Evolutionary conservation across 2,113 vertebrate species (phyloP), one percentile per base, ranked within the genome.

Genomic region (Mormyrus iriodes): DNA sequence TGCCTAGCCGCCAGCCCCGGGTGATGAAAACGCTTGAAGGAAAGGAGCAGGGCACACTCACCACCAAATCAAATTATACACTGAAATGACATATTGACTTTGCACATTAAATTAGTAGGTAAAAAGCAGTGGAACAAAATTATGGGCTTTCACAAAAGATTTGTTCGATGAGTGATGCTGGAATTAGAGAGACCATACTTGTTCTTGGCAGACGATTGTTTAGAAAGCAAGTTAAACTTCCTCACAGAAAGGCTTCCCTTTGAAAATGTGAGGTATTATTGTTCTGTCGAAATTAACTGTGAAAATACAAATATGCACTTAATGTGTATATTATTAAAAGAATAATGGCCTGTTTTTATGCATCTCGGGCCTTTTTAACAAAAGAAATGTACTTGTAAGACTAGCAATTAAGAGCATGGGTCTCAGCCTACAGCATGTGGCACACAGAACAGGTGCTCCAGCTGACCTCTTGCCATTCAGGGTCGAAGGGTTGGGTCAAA

Each of bases 31-130:
- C 85, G 87, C 19, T 46, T 31, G 84, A 42, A 51, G 88, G 58
- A 69, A 85, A 42, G 58, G 86, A 90, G 84, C 88, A 39, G 13
- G 35, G 53, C 24, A 15, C 46, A 89, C 92, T 92, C 89, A 90
- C 85, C 82, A 84, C 91, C 88, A 91, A 93, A 94, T 93, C 86
- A 87, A 89, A 92, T 93, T 92, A 93, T 48, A 61, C 90, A 91
- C 88, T 44, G 52, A 88, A 92, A 90, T 89, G 88, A 86, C 90
- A 90, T 93, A 94, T 94, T 93, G 94, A 93, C 92, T 92, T 92
- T 91, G 86, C 90, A 85, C 88, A 93, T 94, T 93, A 91, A 90
- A 94, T 94, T 92, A 94, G 91, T 48, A 85, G 91, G 90, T 91
- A 89, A 93, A 46, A 93, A 92, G 91, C 90, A 89, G 90, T 88